Evolutionary conservation across 2,888 invertebrate species (phyloP).

Genomic region (Rhopalosiphum nymphaeae): DNA sequence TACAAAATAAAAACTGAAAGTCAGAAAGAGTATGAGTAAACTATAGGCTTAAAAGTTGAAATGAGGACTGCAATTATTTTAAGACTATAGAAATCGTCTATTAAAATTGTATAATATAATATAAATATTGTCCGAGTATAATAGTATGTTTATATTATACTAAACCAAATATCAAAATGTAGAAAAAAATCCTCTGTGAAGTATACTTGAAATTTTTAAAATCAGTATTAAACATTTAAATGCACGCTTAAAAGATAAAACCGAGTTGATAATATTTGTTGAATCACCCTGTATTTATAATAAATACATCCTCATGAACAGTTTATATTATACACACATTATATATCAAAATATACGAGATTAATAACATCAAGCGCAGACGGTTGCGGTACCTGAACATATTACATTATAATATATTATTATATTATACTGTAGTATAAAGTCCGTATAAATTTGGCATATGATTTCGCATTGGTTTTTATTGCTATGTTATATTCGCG

Average conservation of each 20-base stretch:
- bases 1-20: no score
- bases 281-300: neutral
- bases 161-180: neutral
- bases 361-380: neutral
- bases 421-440: neutral
- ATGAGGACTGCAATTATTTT: neutral
- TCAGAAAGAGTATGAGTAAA: neutral
- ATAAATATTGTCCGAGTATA: neutral
- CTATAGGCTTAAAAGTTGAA: accelerated
- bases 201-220: neutral
- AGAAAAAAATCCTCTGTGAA: neutral
- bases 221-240: neutral
- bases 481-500: neutral
- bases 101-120: neutral
- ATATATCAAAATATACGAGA: neutral
- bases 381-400: neutral
- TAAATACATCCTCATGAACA: neutral
- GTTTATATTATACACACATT: neutral
- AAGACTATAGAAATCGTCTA: neutral
- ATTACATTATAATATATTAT: neutral
- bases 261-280: neutral
- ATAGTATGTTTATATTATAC: neutral
- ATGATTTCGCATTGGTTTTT: neutral
- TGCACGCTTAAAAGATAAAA: neutral
- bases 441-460: neutral